Base-by-base conservation (phyloP, 1,140 invertebrate genomes). In the Mactra quadrangularis region DNA sequence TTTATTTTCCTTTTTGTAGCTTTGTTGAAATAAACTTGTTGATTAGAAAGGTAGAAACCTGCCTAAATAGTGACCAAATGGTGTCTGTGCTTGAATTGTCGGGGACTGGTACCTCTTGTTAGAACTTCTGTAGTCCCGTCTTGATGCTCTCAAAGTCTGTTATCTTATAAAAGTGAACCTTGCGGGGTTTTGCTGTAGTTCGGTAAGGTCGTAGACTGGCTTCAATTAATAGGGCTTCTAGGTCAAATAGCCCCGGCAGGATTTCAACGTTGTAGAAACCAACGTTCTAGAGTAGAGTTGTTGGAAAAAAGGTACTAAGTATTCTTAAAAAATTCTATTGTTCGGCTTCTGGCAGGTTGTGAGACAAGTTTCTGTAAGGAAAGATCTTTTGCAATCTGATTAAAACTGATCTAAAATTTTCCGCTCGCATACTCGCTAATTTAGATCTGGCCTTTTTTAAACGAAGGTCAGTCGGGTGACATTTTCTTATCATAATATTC, bases 11-110 rank as follows among this genome's bases (percentile, higher is more conserved):
- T 15, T n/a, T 29, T 0, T 4, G 6, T 9, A 33, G 6, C 22
- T 55, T 72, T 22, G 29, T 17, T 29, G 68, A 29, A 17, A 72
- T 0, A 53, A 50, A 27, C 53, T 52, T 29, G 31, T 72, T 33
- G 7, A 53, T 22, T 6, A 72, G 50, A 1, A 3, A 4, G 9
- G 52, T 72, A 3, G 53, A 15, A 6, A 6, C 53, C 45, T 53
- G 15, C 19, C 53, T 47, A 11, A 72, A 55, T 4, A 55, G 52
- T 17, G 9, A 31, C 50, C 45, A 72, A n/a, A n/a, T n/a, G n/a
- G n/a, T n/a, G n/a, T n/a, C n/a, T n/a, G n/a, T n/a, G n/a, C n/a
- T n/a, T n/a, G n/a, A n/a, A n/a, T n/a, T n/a, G n/a, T n/a, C n/a
- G n/a, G n/a, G n/a, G 41, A 9, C 41, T 47, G 41, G 41, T n/a